Base-by-base conservation (phyloP, 1,140 invertebrate species). In the Lepeophtheirus salmonis region DNA sequence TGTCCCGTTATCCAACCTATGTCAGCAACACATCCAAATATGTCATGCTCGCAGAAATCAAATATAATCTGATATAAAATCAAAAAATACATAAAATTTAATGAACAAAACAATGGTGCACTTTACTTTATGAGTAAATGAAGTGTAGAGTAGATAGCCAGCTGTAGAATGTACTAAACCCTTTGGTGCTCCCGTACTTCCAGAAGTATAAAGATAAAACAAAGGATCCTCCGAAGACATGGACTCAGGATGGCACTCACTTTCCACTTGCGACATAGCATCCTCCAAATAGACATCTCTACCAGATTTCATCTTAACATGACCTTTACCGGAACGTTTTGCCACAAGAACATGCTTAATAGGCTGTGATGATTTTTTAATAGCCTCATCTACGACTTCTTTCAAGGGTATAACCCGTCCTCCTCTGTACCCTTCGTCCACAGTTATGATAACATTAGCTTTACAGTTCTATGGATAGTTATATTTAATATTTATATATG, bases 1-100 rank as follows among this genome's bases (percentile, higher is more conserved):
- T 79, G 77, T 3, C 76, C 77, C 12, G 77, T 79, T 26, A 78
- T 78, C 76, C 77, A 78, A 14, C 77, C 77, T 59, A 79, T 73
- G 64, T 79, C 77, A n/a, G 77, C 76, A 16, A 77, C 71, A 70
- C 77, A 79, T 1, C 71, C 75, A 68, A 76, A 78, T 18, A 71
- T 67, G 63, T 78, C 76, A 0, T 71, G 72, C 1, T 65, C 65
- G 14, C 70, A 62, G 65, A 70, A 75, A 66, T 77, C 71, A 67
- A 78, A 77, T n/a, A 73, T 74, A 60, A 67, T 63, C 68, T 74
- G 60, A 23, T 61, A 61, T 21, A 13, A 63, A 56, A 41, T 14
- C 26, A 50, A 30, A 56, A 52, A 63, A n/a, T 23, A 55, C 4
- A 61, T 13, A 17, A 51, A 54, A 63, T 41, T n/a, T n/a, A n/a